phyloP scores from a whole-genome alignment of 2,797 vertebrate species.

The Clarias pachynema region DNA sequence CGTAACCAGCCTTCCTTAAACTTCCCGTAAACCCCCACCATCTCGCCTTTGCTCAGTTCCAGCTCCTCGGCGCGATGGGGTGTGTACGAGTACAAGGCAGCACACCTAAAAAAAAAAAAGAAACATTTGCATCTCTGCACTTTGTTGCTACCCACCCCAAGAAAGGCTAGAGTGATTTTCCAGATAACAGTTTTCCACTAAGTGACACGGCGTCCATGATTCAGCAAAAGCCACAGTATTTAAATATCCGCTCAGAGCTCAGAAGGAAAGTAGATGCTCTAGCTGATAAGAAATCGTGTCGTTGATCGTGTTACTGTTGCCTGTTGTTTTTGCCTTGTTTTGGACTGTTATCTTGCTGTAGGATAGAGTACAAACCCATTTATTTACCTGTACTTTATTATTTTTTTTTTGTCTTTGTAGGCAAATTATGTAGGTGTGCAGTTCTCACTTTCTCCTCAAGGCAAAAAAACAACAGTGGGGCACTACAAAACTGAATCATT shows the following conservation, averaged over 20 bases:
- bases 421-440: neutral
- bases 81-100: constrained; percentile 85
- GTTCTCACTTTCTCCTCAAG: neutral
- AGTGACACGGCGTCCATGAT: neutral
- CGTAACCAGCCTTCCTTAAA: constrained; percentile 91
- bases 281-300: neutral
- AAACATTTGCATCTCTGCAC: constrained; percentile 15
- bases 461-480: no score
- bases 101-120: constrained; percentile 74
- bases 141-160: constrained; percentile 12
- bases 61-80: constrained; percentile 85
- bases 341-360: neutral
- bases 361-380: neutral
- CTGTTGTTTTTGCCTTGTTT: neutral
- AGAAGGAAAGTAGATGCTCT: neutral
- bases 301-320: neutral
- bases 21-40: constrained; percentile 88
- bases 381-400: neutral
- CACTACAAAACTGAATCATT: no score
- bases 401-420: neutral
- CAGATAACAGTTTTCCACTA: constrained; percentile 32
- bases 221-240: constrained; percentile 7
- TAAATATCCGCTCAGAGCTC: constrained; percentile 17
- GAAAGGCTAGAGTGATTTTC: constrained; percentile 19
- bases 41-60: constrained; percentile 92